Percentiles rank a stretch among this genome's conserved stretches.
phyloP scores from a whole-genome alignment of 2,888 invertebrate genomes.

The Phyllotreta cruciferae region DNA sequence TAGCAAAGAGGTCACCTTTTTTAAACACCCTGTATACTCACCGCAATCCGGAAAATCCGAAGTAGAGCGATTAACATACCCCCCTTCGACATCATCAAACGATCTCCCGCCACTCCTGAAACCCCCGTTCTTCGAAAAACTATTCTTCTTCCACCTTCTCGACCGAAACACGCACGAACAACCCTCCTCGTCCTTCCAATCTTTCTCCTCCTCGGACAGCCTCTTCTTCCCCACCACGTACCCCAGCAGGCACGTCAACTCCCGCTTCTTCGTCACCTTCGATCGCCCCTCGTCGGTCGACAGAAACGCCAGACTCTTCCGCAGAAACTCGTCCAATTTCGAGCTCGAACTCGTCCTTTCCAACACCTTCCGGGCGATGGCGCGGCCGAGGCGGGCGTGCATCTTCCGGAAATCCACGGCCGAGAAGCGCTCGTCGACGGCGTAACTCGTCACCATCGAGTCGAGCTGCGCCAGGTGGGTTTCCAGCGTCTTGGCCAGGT shows the following conservation, averaged over 20 bases:
- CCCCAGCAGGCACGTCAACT: conserved; percentile 61
- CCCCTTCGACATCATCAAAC: no score
- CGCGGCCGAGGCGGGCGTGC: conserved; percentile 70
- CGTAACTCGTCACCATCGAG: conserved; percentile 72
- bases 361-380: conserved; percentile 67
- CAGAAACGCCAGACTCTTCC: conserved; percentile 53
- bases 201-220: conserved; percentile 64
- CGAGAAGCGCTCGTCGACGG: conserved; percentile 70
- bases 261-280: conserved; percentile 62
- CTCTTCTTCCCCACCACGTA: conserved; percentile 61
- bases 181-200: conserved; percentile 65
- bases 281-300: background rate
- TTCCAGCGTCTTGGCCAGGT: conserved; percentile 65
- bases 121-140: conserved; percentile 62
- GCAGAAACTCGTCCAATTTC: conserved; percentile 62
- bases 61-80: no score
- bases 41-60: no score
- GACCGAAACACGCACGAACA: conserved; percentile 72
- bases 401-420: conserved; percentile 69
- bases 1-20: no score
- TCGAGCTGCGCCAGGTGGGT: conserved; percentile 74
- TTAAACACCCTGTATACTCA: no score
- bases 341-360: conserved; percentile 42
- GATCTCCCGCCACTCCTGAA: conserved; percentile 47
- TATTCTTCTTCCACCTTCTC: conserved; percentile 63